These are phyloP conservation scores for Hozukius guyotensis DNA, from an alignment of 2,797 vertebrate species.

Conservation along the genomic window DNA sequence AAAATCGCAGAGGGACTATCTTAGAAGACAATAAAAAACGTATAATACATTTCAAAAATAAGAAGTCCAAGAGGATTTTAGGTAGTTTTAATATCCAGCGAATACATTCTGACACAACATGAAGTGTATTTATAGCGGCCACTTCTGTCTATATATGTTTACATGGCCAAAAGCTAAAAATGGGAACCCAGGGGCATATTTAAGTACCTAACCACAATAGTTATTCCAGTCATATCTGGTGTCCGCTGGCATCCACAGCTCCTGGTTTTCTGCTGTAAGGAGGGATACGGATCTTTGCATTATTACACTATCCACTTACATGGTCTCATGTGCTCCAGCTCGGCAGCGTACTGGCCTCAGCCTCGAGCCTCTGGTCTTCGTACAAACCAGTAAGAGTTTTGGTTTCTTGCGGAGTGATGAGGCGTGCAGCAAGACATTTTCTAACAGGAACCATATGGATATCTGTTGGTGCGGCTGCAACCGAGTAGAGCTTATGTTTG, in stretches of 20 bases:
- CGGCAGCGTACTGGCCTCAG: slow-evolving; percentile 42
- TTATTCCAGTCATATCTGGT: slow-evolving; percentile 73
- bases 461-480: slow-evolving; percentile 50
- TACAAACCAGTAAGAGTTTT: slow-evolving; percentile 54
- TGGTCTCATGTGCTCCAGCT: slow-evolving; percentile 57
- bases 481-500: slow-evolving; percentile 52
- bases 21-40: background rate
- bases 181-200: slow-evolving; percentile 59
- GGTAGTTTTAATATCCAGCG: slow-evolving; percentile 28
- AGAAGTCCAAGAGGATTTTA: background rate
- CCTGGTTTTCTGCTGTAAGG: slow-evolving; percentile 53
- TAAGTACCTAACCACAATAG: slow-evolving; percentile 68
- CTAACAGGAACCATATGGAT: slow-evolving; percentile 80
- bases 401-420: slow-evolving; percentile 70
- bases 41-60: background rate
- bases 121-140: slow-evolving; percentile 55
- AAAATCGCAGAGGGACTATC: background rate
- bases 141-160: slow-evolving; percentile 54
- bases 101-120: slow-evolving; percentile 48
- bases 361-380: slow-evolving; percentile 47
- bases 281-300: slow-evolving; percentile 61
- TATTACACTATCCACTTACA: slow-evolving; percentile 72
- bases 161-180: slow-evolving; percentile 63
- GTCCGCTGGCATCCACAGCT: slow-evolving; percentile 65
- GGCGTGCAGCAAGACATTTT: slow-evolving; percentile 68